phyloP scores from a whole-genome alignment of 2,888 invertebrate species.

The Rugalucina vietnamica region DNA sequence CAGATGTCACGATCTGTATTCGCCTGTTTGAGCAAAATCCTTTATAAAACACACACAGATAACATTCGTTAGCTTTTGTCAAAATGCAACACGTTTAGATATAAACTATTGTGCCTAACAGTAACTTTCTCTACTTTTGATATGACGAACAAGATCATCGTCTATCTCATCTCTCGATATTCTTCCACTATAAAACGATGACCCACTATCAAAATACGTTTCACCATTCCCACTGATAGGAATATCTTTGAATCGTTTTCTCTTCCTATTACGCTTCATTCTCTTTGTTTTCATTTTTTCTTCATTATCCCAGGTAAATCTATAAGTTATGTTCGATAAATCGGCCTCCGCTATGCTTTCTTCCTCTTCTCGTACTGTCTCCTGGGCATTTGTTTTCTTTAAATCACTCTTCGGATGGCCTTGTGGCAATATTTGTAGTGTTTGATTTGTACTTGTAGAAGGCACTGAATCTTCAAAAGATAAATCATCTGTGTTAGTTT shows the following conservation, averaged over 20 bases:
- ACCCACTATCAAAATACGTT: neutral
- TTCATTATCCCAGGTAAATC: neutral
- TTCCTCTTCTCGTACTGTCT: neutral
- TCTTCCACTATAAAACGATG: neutral
- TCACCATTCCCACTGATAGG: conserved; percentile 1
- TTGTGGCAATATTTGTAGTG: neutral
- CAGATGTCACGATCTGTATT: too few relatives aligned
- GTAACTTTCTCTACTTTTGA: conserved; percentile 8
- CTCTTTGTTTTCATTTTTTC: neutral
- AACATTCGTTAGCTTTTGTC: too few relatives aligned
- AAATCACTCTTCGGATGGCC: neutral
- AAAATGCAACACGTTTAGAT: too few relatives aligned
- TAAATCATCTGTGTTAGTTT: neutral
- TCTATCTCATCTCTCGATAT: neutral
- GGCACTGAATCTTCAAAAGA: neutral
- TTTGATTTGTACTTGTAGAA: neutral
- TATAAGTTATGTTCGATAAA: neutral
- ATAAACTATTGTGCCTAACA: too few relatives aligned
- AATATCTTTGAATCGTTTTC: neutral
- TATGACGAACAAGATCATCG: neutral
- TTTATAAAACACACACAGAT: too few relatives aligned
- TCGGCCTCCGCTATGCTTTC: neutral
- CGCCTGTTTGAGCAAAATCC: too few relatives aligned
- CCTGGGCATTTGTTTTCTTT: neutral
- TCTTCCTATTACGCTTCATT: neutral